These are phyloP conservation scores for Macrosteles quadrilineatus DNA, from an alignment of 1,140 invertebrate species.

Conservation along the genomic window DNA sequence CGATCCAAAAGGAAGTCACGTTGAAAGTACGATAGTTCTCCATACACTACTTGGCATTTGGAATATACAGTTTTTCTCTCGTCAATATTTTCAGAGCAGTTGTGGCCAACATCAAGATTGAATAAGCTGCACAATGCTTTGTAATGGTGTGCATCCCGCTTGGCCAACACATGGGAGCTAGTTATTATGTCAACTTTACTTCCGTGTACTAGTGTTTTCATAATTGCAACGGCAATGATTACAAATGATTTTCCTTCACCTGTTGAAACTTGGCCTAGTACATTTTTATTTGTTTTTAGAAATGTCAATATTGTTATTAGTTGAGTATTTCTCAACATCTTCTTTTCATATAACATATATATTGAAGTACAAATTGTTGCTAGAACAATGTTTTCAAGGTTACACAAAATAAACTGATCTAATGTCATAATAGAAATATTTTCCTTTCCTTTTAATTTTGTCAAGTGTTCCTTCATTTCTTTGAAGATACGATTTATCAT, in stretches of 20 bases:
- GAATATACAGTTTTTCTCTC: constrained; percentile 40
- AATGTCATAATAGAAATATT: neutral
- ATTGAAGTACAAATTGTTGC: neutral
- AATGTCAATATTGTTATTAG: neutral
- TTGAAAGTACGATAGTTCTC: constrained; percentile 46
- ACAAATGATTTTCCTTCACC: constrained; percentile 24
- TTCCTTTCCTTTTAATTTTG: neutral
- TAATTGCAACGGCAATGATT: neutral
- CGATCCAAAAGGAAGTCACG: constrained; percentile 45
- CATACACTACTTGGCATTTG: constrained; percentile 44
- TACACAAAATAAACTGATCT: neutral
- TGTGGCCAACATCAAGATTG: constrained; percentile 42
- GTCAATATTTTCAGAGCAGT: constrained; percentile 40
- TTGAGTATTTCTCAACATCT: neutral
- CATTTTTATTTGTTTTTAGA: neutral
- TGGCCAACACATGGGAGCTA: neutral
- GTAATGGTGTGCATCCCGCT: constrained; percentile 6
- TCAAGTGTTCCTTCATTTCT: neutral
- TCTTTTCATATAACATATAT: neutral
- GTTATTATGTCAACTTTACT: neutral
- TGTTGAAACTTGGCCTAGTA: constrained; percentile 14
- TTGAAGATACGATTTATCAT: neutral
- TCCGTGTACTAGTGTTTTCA: neutral
- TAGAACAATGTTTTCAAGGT: neutral
- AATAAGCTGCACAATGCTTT: constrained; percentile 43